phyloP scores from a whole-genome alignment of 2,888 invertebrate genomes.

The Aproaerema taeniolella region DNA sequence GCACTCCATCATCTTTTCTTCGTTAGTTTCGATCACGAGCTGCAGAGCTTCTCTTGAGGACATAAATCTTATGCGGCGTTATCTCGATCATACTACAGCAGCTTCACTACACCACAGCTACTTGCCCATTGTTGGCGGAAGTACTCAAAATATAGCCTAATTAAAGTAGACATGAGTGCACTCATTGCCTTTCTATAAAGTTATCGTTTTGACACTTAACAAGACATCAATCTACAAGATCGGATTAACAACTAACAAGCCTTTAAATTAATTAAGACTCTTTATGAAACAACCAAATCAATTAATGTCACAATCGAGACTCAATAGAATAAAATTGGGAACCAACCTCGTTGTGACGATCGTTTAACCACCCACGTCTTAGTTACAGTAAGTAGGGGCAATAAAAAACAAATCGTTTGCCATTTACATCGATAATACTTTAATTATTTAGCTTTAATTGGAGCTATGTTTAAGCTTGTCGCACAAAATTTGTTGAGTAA shows the following conservation, averaged over 20 bases:
- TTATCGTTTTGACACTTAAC: slow-evolving; percentile 46
- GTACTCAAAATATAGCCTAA: slow-evolving; percentile 44
- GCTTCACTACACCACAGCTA: slow-evolving; percentile 25
- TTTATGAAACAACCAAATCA: slow-evolving; percentile 50
- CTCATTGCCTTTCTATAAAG: slow-evolving; percentile 37
- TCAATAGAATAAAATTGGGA: slow-evolving; percentile 47
- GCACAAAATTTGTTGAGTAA: too few relatives aligned
- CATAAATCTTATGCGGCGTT: slow-evolving; percentile 36
- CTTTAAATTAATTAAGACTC: slow-evolving; percentile 53
- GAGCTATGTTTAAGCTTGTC: too few relatives aligned
- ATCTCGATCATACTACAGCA: slow-evolving; percentile 39
- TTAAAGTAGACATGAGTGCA: slow-evolving; percentile 37
- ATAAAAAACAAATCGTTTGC: slow-evolving; percentile 30
- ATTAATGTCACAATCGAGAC: slow-evolving; percentile 52
- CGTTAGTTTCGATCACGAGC: slow-evolving; percentile 34
- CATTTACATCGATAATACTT: slow-evolving; percentile 29
- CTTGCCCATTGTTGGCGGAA: slow-evolving; percentile 39
- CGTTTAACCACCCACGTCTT: slow-evolving; percentile 43
- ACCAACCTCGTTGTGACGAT: slow-evolving; percentile 33
- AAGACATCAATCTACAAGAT: slow-evolving; percentile 37
- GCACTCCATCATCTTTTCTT: slow-evolving; percentile 36
- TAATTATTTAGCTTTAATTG: too few relatives aligned
- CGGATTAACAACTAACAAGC: slow-evolving; percentile 32
- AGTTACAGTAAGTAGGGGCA: slow-evolving; percentile 32
- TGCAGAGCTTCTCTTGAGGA: slow-evolving; percentile 19